Evolutionary conservation across 2,888 invertebrate species (phyloP).

Genomic region (Phyto melanocephala): DNA sequence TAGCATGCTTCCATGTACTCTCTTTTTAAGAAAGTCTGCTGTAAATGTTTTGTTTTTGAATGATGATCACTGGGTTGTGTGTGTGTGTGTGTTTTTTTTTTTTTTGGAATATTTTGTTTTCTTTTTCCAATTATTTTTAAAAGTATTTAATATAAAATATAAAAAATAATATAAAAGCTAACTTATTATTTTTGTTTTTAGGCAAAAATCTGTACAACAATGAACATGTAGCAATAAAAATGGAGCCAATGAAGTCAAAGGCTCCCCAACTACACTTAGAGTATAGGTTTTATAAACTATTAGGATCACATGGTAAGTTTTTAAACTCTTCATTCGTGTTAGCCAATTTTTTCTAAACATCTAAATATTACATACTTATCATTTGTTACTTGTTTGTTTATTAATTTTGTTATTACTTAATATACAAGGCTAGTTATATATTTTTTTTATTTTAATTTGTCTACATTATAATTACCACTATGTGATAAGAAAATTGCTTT

Average conservation of each 20-base stretch:
- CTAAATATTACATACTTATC: background rate
- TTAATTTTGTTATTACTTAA: background rate
- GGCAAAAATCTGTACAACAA: conserved; percentile 99
- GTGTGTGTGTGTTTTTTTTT: too few relatives aligned
- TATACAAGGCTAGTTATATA: too few relatives aligned
- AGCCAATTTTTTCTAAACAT: conserved; percentile 17
- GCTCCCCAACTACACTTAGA: conserved; percentile 99
- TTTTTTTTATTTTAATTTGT: too few relatives aligned
- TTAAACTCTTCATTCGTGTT: too few relatives aligned
- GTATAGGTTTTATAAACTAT: conserved; percentile 99
- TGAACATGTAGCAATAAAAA: conserved; percentile 99
- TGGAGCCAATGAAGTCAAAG: conserved; percentile 99
- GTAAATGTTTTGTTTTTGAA: conserved; percentile 42
- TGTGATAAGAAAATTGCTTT: too few relatives aligned
- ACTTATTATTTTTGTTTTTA: conserved; percentile 79
- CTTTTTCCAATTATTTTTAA: background rate
- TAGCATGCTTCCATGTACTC: conserved; percentile 16
- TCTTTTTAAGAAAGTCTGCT: conserved; percentile 6
- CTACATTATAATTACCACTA: too few relatives aligned
- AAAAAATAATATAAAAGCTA: too few relatives aligned
- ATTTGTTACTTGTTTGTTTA: background rate
- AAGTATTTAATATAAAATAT: background rate
- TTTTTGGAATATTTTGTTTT: background rate
- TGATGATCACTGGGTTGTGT: conserved; percentile 17
- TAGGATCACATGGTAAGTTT: conserved; percentile 95